Evolutionary conservation across 2,888 invertebrate genomes (phyloP).

Genomic region (Sthenelais limicola): DNA sequence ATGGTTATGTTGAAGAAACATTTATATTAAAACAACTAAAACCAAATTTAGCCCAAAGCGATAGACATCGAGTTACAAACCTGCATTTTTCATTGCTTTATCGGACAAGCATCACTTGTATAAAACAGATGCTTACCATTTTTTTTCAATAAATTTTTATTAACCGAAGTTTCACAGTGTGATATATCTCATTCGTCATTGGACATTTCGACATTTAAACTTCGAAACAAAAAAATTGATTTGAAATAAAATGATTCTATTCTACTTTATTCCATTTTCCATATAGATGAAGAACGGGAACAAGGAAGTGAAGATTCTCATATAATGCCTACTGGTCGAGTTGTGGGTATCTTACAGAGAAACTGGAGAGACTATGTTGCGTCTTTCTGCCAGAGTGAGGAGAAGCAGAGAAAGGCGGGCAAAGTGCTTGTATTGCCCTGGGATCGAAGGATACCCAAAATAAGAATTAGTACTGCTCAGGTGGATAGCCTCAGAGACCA

Average conservation of each 20-base stretch:
- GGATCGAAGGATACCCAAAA: conserved; percentile 92
- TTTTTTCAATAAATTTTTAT: neutral
- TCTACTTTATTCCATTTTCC: neutral
- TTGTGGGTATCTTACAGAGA: conserved; percentile 67
- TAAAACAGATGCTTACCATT: too few species aligned
- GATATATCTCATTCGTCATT: too few species aligned
- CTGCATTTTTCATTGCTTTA: too few species aligned
- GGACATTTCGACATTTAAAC: too few species aligned
- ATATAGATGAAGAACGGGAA: conserved; percentile 36
- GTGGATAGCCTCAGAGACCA: conserved; percentile 83
- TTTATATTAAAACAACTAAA: too few species aligned
- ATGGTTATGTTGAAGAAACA: too few species aligned
- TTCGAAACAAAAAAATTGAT: too few species aligned
- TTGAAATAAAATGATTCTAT: too few species aligned
- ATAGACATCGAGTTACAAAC: too few species aligned
- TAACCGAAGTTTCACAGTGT: too few species aligned
- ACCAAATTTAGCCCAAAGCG: too few species aligned
- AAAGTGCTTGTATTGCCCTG: conserved; percentile 84
- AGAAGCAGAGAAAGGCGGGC: conserved; percentile 34
- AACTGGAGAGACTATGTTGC: conserved; percentile 71
- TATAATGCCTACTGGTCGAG: conserved; percentile 64
- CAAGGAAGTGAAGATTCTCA: conserved; percentile 25
- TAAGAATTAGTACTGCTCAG: conserved; percentile 95
- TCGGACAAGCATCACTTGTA: too few species aligned
- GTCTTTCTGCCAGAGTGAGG: conserved; percentile 56